Conservation (phyloP, 2,797 vertebrate genomes). For the Hydrolagus colliei region DNA sequence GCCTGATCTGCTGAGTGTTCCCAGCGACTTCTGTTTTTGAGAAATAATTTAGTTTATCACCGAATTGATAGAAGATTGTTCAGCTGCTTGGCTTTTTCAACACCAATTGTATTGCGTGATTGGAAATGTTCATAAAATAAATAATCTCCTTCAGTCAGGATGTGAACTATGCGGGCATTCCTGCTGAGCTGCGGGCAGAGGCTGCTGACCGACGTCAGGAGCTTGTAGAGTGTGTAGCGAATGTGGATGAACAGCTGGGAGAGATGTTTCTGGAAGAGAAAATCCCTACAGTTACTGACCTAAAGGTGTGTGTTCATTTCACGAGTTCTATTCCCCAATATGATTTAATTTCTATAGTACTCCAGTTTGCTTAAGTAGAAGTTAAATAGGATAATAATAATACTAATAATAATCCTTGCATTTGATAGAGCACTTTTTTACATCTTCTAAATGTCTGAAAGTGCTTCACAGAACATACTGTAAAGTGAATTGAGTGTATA, state of each 20-base stretch:
- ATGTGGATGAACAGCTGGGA: slow-evolving; percentile 79
- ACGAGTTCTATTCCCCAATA: not conserved
- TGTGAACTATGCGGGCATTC: slow-evolving; percentile 72
- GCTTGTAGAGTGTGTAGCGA: slow-evolving; percentile 83
- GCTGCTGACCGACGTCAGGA: slow-evolving; percentile 72
- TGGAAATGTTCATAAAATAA: not conserved
- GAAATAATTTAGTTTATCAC: not conserved
- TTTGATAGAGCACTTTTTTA: too few relatives aligned
- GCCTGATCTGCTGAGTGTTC: too few relatives aligned
- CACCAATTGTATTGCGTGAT: not conserved
- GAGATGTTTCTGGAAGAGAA: slow-evolving; percentile 91
- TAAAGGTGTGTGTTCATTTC: slow-evolving; percentile 67
- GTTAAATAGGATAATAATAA: not conserved
- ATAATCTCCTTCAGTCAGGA: slow-evolving; percentile 54
- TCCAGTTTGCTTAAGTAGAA: not conserved
- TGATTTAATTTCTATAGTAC: not conserved
- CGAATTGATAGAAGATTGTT: not conserved
- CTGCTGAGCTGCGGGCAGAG: slow-evolving; percentile 65
- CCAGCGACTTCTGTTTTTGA: too few relatives aligned
- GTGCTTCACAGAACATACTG: too few relatives aligned
- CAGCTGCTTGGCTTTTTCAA: not conserved
- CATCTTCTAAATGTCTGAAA: too few relatives aligned
- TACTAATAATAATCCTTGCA: too few relatives aligned
- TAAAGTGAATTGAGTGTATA: too few relatives aligned
- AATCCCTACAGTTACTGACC: slow-evolving; percentile 64